A percentile compares a stretch with the other conserved stretches of the same genome.
phyloP scores from a whole-genome alignment of 2,888 invertebrate species.

The Diaperis boleti region DNA sequence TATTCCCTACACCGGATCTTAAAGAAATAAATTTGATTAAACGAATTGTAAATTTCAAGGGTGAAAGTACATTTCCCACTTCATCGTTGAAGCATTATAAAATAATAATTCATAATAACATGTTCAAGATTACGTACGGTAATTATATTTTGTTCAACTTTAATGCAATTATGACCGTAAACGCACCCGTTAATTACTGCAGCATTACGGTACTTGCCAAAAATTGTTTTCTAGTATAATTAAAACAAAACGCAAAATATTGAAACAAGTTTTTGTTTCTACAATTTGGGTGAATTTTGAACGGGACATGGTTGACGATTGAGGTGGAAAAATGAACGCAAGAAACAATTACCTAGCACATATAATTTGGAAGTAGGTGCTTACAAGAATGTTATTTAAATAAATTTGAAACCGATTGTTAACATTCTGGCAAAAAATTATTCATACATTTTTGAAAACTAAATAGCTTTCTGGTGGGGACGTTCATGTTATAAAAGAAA shows the following conservation, averaged over 20 bases:
- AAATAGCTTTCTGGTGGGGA: not conserved
- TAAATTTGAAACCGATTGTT: no score
- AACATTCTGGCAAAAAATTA: no score
- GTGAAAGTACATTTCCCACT: not conserved
- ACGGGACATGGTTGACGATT: no score
- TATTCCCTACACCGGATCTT: no score
- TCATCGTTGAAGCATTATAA: not conserved
- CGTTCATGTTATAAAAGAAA: slow-evolving; percentile 19
- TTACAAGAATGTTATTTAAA: no score
- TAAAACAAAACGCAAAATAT: no score
- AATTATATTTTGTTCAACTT: not conserved
- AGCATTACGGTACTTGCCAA: not conserved
- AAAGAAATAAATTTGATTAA: not conserved
- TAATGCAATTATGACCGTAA: not conserved
- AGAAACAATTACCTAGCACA: no score
- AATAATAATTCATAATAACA: not conserved
- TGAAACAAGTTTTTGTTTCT: no score
- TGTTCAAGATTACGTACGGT: not conserved
- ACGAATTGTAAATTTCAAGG: not conserved
- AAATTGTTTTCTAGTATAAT: no score
- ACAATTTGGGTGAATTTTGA: no score
- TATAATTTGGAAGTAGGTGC: no score
- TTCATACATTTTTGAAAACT: not conserved
- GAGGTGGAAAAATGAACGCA: no score
- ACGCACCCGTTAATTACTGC: slow-evolving; percentile 5